A percentile compares a stretch with the other conserved stretches of the same genome.
These are phyloP conservation scores for Rhombomys opimus DNA, from an alignment of 2,113 vertebrate genomes.

Conservation along the genomic window DNA sequence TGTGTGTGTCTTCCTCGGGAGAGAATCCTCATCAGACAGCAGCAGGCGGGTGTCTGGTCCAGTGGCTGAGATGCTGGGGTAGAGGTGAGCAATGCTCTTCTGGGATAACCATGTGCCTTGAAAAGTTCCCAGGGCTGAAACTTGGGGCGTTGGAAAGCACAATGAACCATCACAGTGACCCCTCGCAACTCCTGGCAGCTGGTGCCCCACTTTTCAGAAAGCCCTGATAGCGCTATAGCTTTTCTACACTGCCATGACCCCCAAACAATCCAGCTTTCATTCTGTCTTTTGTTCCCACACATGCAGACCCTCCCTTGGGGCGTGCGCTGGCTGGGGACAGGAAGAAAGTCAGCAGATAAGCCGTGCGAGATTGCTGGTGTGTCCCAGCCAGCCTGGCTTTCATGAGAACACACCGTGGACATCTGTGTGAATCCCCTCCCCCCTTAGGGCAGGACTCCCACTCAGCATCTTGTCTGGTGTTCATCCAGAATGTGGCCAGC, in stretches of 20 bases:
- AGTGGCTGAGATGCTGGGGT: neutral
- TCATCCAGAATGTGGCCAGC: neutral
- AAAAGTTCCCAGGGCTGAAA: neutral
- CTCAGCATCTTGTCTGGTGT: neutral
- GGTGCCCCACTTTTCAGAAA: neutral
- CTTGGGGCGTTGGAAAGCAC: neutral
- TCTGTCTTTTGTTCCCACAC: neutral
- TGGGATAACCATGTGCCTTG: rapidly evolving
- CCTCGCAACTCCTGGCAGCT: no score
- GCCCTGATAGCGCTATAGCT: neutral
- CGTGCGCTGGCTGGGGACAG: neutral
- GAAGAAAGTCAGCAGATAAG: conserved; percentile 39
- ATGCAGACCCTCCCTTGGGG: neutral
- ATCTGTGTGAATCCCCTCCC: neutral
- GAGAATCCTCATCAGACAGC: neutral
- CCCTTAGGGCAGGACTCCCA: neutral
- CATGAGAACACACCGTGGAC: conserved; percentile 65
- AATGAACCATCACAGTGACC: neutral
- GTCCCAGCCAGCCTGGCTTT: neutral
- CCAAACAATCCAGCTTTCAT: neutral
- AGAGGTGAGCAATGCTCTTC: neutral
- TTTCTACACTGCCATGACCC: neutral
- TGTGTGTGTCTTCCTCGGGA: neutral
- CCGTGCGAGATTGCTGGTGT: neutral
- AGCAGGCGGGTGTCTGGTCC: rapidly evolving